A percentile compares a stretch with the other conserved stretches of the same genome.
Evolutionary conservation across 64 coral and sea anemone genomes (phyloP).

Genomic region (Orbicella faveolata): DNA sequence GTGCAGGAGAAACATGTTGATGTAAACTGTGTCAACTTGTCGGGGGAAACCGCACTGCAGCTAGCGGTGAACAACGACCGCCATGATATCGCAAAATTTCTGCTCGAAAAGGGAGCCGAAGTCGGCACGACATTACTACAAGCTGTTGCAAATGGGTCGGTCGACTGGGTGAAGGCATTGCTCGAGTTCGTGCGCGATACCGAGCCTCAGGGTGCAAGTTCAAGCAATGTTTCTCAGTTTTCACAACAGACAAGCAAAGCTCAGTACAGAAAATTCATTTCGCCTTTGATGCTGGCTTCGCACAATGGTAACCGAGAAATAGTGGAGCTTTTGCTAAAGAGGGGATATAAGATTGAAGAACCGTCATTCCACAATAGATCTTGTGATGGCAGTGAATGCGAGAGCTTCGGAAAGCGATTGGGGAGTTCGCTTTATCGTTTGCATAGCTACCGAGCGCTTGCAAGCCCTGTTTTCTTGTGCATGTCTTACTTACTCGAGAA

Average conservation of each 20-base stretch:
- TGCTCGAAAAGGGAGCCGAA: conserved; percentile 64
- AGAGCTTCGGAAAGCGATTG: conserved; percentile 42
- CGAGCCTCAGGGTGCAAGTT: background rate
- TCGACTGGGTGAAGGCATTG: conserved; percentile 49
- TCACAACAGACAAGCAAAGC: background rate
- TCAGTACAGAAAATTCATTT: conserved; percentile 38
- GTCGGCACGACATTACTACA: conserved; percentile 54
- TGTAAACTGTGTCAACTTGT: conserved; percentile 68
- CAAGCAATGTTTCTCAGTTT: background rate
- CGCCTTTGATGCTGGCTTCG: conserved; percentile 67
- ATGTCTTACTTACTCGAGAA: conserved; percentile 34
- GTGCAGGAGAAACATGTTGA: conserved; percentile 48
- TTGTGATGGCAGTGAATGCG: conserved; percentile 44
- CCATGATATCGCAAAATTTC: conserved; percentile 40
- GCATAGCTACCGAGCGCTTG: conserved; percentile 69
- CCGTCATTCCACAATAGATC: conserved; percentile 31
- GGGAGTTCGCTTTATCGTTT: conserved; percentile 61
- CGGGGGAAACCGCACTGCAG: conserved; percentile 79
- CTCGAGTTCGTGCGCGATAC: conserved; percentile 40
- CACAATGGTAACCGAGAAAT: conserved; percentile 72
- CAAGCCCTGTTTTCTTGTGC: conserved; percentile 77
- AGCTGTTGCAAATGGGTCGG: conserved; percentile 64
- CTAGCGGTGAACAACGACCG: conserved; percentile 62
- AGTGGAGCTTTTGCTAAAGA: conserved; percentile 57
- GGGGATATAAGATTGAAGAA: conserved; percentile 62